phyloP scores from a whole-genome alignment of 35 echinoderm and acorn worm species.

The Lytechinus variegatus region DNA sequence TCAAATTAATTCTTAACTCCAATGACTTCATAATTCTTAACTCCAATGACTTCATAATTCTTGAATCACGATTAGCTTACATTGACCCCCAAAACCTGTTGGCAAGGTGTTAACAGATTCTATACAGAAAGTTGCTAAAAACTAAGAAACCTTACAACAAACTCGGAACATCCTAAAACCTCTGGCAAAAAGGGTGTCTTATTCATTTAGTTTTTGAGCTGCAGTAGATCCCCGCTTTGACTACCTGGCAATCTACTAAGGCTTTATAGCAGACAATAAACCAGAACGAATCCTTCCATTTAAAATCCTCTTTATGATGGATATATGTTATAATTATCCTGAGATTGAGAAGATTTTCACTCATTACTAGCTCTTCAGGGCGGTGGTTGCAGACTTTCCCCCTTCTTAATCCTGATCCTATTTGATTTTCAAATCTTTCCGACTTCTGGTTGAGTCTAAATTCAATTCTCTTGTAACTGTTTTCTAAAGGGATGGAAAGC shows the following conservation, averaged over 20 bases:
- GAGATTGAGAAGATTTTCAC: background rate
- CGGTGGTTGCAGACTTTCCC: background rate
- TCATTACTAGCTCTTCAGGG: background rate
- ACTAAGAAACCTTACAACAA: too few relatives aligned
- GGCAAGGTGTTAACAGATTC: too few relatives aligned
- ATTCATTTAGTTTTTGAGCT: background rate
- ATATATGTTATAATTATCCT: background rate
- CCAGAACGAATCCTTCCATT: background rate
- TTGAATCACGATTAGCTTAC: too few relatives aligned
- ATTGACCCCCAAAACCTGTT: too few relatives aligned
- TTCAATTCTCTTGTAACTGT: too few relatives aligned
- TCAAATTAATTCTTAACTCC: background rate
- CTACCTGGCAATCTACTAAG: background rate
- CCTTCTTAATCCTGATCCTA: background rate
- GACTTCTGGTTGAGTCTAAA: too few relatives aligned
- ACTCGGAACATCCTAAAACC: too few relatives aligned
- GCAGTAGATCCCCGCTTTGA: background rate
- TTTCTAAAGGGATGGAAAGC: too few relatives aligned
- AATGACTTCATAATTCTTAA: too few relatives aligned
- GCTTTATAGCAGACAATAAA: background rate
- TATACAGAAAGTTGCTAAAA: too few relatives aligned
- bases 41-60: too few relatives aligned
- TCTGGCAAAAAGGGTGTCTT: background rate
- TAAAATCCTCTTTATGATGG: background rate
- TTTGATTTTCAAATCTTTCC: background rate